phyloP scores from a whole-genome alignment of 1,140 invertebrate species.

The Drosophila bifasciata region DNA sequence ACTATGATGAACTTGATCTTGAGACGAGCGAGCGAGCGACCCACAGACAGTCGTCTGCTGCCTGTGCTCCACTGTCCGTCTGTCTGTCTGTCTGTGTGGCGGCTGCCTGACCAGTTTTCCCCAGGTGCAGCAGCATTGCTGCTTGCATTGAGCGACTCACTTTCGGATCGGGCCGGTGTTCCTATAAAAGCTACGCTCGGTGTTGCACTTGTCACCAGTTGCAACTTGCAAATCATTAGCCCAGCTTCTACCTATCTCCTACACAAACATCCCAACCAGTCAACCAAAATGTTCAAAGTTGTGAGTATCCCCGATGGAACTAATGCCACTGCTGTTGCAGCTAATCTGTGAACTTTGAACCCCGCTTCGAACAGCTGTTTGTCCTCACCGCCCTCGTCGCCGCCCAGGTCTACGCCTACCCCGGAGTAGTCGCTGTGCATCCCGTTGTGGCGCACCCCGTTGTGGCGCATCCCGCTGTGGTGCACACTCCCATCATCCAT shows the following conservation, averaged over 20 bases:
- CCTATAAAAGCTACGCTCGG: constrained; percentile 65
- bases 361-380: constrained; percentile 54
- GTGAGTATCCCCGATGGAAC: constrained; percentile 55
- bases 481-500: constrained; percentile 71
- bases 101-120: constrained; percentile 63
- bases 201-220: constrained; percentile 62
- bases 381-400: constrained; percentile 59
- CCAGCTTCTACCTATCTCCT: constrained; percentile 26
- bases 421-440: constrained; percentile 84
- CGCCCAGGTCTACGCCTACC: constrained; percentile 61
- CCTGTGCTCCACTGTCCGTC: constrained; percentile 2
- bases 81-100: constrained; percentile 5
- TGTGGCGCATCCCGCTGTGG: constrained; percentile 58
- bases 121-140: constrained; percentile 17
- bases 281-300: constrained; percentile 75
- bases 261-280: constrained; percentile 2
- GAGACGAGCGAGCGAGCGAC: constrained; percentile 53
- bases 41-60: constrained; percentile 28
- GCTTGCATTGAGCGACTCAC: constrained; percentile 74
- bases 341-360: constrained; percentile 31
- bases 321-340: constrained; percentile 18
- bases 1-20: constrained; percentile 79
- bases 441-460: constrained; percentile 85
- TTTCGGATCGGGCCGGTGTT: constrained; percentile 44
- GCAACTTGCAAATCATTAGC: constrained; percentile 60